Evolutionary conservation across 2,113 vertebrate genomes (phyloP), one percentile per base, ranked within the genome.

Genomic region (Opisthocomus hoazin): DNA sequence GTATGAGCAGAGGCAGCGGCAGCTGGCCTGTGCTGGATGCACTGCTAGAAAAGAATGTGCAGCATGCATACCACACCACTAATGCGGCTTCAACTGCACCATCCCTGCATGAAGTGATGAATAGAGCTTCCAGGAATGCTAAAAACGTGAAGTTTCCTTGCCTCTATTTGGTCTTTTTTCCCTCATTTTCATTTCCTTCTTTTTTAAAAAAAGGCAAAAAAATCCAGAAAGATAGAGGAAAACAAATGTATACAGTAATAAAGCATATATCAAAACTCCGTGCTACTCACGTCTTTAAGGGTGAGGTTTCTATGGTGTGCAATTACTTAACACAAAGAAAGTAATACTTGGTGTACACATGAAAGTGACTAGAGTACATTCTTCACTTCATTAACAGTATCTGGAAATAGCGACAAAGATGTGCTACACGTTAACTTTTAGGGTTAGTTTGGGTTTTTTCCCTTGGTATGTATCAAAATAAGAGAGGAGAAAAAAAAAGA

Each of bases 51-150:
- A 78, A n/a, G 46, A 65, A 79, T 51, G 57, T 43, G 34, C 27
- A 30, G 30, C 37, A 9, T 1, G 15, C 15, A 10, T 5, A 41
- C 37, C 3, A 1, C 43, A 8, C 60, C 1, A 3, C 66, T 68
- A 54, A 20, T 2, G 9, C 1, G 5, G 32, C 64, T 89, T 46
- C 84, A 73, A 4, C 34, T 51, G 43, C 63, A 46, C 9, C 36
- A 58, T 21, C 39, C 43, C 63, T 65, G 45, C 29, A n/a, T n/a
- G n/a, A 71, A 79, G 39, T 15, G 53, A 58, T 22, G n/a, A 86
- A 48, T 1, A 66, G 18, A 0, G 0, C 36, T 90, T 71, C 75
- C 53, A 87, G 57, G 45, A 94, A 91, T 41, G 11, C 63, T 60
- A 54, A 86, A 86, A 89, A 51, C 8, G 9, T 24, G 26, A 53